These are phyloP conservation scores for Zaprionus lineosus DNA, from an alignment of 2,888 invertebrate genomes.

Conservation along the genomic window DNA sequence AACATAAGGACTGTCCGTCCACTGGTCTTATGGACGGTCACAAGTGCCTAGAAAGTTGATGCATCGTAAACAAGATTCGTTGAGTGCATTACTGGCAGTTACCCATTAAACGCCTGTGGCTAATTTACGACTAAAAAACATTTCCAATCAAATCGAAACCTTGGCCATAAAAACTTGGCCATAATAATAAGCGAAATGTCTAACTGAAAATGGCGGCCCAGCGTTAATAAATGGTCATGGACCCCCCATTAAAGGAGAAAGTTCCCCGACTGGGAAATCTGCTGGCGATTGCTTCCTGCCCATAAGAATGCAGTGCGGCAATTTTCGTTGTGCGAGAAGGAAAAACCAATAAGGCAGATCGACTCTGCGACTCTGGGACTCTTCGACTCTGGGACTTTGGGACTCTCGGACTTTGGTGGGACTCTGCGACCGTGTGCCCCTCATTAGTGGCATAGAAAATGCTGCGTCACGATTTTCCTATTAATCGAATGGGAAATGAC, in stretches of 20 bases:
- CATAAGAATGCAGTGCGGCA: slow-evolving; percentile 14
- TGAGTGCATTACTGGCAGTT: slow-evolving; percentile 18
- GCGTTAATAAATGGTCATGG: slow-evolving; percentile 48
- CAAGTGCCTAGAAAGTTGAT: too few species aligned
- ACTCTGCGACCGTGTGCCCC: too few species aligned
- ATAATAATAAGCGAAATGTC: slow-evolving; percentile 28
- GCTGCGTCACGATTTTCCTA: slow-evolving; percentile 73
- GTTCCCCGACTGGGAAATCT: slow-evolving; percentile 32
- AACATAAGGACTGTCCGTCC: too few species aligned
- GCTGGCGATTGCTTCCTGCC: slow-evolving; percentile 30
- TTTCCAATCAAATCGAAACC: slow-evolving; percentile 27
- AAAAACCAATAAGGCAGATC: slow-evolving; percentile 50
- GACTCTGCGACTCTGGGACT: background rate
- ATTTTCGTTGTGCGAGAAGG: slow-evolving; percentile 7
- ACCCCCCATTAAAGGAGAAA: slow-evolving; percentile 59
- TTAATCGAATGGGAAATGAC: slow-evolving; percentile 38
- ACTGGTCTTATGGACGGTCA: too few species aligned
- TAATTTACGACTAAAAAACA: slow-evolving; percentile 6
- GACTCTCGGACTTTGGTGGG: too few species aligned
- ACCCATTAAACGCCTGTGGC: slow-evolving; percentile 31
- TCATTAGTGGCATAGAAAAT: slow-evolving; percentile 66
- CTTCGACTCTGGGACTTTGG: too few species aligned
- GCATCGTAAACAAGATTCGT: too few species aligned
- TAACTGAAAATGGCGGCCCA: slow-evolving; percentile 17
- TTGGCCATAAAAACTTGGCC: slow-evolving; percentile 21